A percentile compares a stretch with the other conserved stretches of the same genome.
Evolutionary conservation across 2,888 invertebrate species (phyloP).

Genomic region (Odontocolon sp.): DNA sequence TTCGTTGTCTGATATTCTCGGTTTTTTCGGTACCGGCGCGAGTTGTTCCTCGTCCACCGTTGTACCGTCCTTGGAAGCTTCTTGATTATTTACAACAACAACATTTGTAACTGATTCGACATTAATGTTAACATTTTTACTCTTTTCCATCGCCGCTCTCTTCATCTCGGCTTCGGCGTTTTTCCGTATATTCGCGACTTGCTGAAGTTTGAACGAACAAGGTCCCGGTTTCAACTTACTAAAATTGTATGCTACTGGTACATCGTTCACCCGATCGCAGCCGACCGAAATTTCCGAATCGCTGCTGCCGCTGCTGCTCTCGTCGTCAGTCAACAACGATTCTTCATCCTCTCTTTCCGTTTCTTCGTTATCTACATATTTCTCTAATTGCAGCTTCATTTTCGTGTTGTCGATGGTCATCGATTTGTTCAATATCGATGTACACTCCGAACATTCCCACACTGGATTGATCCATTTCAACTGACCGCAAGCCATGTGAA

Average conservation of each 20-base stretch:
- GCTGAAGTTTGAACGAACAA: not conserved
- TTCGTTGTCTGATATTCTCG: constrained; percentile 18
- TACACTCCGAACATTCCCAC: constrained; percentile 82
- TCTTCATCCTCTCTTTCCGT: no score
- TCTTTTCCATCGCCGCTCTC: not conserved
- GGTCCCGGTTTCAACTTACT: constrained; percentile 37
- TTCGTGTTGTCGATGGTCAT: not conserved
- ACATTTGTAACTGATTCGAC: no score
- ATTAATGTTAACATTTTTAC: constrained; percentile 21
- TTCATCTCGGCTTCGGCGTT: constrained; percentile 60
- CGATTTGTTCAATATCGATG: constrained; percentile 66
- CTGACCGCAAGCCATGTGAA: constrained; percentile 82
- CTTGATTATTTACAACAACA: no score
- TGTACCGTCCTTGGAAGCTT: not conserved
- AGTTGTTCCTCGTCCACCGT: constrained; percentile 11
- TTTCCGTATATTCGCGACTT: constrained; percentile 59
- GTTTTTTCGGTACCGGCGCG: constrained; percentile 53
- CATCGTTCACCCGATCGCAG: constrained; percentile 55
- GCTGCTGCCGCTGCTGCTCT: constrained; percentile 62
- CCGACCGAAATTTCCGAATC: constrained; percentile 78
- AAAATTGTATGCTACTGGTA: no score
- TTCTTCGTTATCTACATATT: not conserved
- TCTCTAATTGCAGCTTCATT: not conserved
- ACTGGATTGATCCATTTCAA: constrained; percentile 77
- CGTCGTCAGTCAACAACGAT: constrained; percentile 36